Evolutionary conservation across 37 sponge, comb jelly and placozoan genomes (phyloP).

Genomic region (Tethya wilhelma): DNA sequence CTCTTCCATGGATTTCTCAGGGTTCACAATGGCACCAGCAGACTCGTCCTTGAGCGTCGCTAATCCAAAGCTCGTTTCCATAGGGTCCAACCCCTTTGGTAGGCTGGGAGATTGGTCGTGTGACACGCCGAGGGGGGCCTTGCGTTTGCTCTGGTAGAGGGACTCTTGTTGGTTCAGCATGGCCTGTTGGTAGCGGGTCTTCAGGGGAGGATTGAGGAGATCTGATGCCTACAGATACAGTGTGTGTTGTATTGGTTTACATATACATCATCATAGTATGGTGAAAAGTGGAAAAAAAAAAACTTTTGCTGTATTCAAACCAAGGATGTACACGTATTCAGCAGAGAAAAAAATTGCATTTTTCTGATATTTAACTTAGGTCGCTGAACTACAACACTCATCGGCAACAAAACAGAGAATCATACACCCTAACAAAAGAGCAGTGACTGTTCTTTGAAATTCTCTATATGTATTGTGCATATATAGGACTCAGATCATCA

Average conservation of each 20-base stretch:
- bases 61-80: slow-evolving; percentile 54
- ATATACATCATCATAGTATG: too few relatives aligned
- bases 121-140: slow-evolving; percentile 81
- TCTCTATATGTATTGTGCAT: too few relatives aligned
- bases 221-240: slow-evolving; percentile 61
- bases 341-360: too few relatives aligned
- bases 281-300: background rate
- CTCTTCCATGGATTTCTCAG: slow-evolving; percentile 69
- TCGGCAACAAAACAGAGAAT: too few relatives aligned
- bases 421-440: too few relatives aligned
- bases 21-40: slow-evolving; percentile 88
- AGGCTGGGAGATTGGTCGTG: slow-evolving; percentile 70
- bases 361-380: too few relatives aligned
- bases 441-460: too few relatives aligned
- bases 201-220: slow-evolving; percentile 83
- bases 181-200: slow-evolving; percentile 72
- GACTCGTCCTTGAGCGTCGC: slow-evolving; percentile 51
- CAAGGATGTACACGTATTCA: too few relatives aligned
- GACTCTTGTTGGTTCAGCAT: slow-evolving; percentile 70
- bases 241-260: too few relatives aligned
- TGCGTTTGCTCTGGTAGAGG: slow-evolving; percentile 74
- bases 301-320: background rate
- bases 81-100: slow-evolving; percentile 52
- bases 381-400: too few relatives aligned
- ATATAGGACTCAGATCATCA: too few relatives aligned